Conservation (phyloP, 2,113 vertebrate genomes). For the Nibea albiflora region DNA sequence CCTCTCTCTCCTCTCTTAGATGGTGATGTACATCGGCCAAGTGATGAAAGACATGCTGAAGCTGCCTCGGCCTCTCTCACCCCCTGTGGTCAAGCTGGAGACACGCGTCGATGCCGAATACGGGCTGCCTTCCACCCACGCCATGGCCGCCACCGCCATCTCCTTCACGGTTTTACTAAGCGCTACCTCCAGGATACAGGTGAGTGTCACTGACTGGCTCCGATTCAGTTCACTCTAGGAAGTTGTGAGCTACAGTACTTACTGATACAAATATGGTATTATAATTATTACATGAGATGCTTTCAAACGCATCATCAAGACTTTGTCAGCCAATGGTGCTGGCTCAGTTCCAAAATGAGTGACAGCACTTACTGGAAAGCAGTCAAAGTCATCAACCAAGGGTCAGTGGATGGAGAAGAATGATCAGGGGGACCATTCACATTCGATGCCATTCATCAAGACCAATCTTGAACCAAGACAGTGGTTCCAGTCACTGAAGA, state of each 20-base stretch:
- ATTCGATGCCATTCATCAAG: not conserved
- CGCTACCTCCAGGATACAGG: conserved; percentile 89
- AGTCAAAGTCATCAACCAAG: not conserved
- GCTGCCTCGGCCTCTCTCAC: conserved; percentile 91
- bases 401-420: not conserved
- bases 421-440: not conserved
- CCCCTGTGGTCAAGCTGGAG: conserved; percentile 95
- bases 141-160: conserved; percentile 94
- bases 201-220: conserved; percentile 58
- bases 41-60: conserved; percentile 94
- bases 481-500: not conserved
- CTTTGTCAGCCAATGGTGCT: not conserved
- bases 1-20: conserved; percentile 73
- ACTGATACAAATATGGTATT: not conserved
- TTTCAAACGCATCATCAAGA: not conserved
- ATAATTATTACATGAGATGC: not conserved
- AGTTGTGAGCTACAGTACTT: not conserved
- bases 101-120: conserved; percentile 88
- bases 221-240: not conserved
- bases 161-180: conserved; percentile 91
- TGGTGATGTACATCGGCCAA: conserved; percentile 97
- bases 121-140: conserved; percentile 96
- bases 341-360: not conserved
- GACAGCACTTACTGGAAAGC: not conserved
- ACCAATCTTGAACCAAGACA: not conserved